Conservation (phyloP, 2,113 vertebrate genomes). For the Dolichallabes microphthalmus region DNA sequence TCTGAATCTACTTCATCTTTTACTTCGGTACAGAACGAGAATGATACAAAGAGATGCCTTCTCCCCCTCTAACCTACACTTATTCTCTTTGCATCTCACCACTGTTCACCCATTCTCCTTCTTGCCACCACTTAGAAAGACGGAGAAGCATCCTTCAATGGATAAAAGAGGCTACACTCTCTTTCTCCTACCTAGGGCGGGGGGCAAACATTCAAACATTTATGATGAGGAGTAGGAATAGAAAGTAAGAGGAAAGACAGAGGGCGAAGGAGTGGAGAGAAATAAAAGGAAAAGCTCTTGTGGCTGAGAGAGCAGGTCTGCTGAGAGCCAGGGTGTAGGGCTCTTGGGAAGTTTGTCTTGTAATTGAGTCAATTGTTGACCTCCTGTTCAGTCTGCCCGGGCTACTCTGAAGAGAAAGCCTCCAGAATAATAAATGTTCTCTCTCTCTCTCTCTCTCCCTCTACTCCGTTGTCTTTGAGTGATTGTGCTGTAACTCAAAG, state of each 20-base stretch:
- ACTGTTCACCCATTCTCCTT: constrained; percentile 50
- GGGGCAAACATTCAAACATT: constrained; percentile 77
- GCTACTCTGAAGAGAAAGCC: constrained; percentile 63
- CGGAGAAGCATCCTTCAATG: constrained; percentile 60
- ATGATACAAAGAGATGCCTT: constrained; percentile 63
- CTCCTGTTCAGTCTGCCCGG: constrained; percentile 71
- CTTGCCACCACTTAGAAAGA: constrained; percentile 48
- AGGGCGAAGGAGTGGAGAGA: constrained; percentile 51
- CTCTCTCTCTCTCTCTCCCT: constrained; percentile 54
- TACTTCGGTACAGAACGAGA: constrained; percentile 63
- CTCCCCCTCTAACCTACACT: constrained; percentile 60
- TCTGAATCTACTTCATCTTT: constrained; percentile 67
- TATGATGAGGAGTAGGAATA: constrained; percentile 57
- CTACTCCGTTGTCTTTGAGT: constrained; percentile 62
- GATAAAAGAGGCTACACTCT: constrained; percentile 73
- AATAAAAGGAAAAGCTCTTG: constrained; percentile 57
- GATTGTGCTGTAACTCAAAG: constrained; percentile 74
- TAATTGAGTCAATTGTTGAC: constrained; percentile 87
- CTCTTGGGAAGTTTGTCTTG: constrained; percentile 82
- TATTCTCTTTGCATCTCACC: constrained; percentile 54
- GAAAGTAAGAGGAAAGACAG: constrained; percentile 52
- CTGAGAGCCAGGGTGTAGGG: constrained; percentile 72
- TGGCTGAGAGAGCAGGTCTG: constrained; percentile 66
- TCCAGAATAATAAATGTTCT: constrained; percentile 70
- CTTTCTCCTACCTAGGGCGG: constrained; percentile 71